Base-by-base conservation (phyloP, 2,888 invertebrate genomes). In the Tachina grossa region DNA sequence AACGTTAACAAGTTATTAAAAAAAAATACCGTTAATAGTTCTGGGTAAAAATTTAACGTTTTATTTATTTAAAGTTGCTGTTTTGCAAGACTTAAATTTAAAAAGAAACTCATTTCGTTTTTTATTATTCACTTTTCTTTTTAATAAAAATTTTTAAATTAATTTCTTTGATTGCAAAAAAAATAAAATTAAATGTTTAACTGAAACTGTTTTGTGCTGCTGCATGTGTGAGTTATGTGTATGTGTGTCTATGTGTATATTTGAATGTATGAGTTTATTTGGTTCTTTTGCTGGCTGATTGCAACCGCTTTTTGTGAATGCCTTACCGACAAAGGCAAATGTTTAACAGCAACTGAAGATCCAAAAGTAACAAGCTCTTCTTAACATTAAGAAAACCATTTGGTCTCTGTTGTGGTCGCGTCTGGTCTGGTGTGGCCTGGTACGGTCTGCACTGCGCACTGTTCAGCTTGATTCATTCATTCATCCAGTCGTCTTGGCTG, bases 341-440 rank as follows among this genome's bases (percentile, higher is more conserved):
- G 87, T 88, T 86, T 87, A 88, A 88, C 87, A 88, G 87, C 88
- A 87, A 88, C 88, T 89, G 87, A 88, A 87, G 87, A 87, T 87
- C 81, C 82, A 85, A 86, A 83, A 87, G 75, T 77, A 83, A 87
- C 83, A 78, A 87, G 66, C 88, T 80, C 84, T 87, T 80, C 84
- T 76, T 77, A 76, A 83, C 87, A 84, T 76, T 86, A 87, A 31
- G 0, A 31, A 86, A 78, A 74, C 53, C 71, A 85, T 78, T 85
- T 78, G 83, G 84, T 80, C 83, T 80, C 65, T 79, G 74, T 43
- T 65, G 41, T 69, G 65, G 78, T 79, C 19, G 65, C 43, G 61
- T 63, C 69, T 75, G 75, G 14, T 66, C 51, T 39, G 65, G 63
- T 63, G 11, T 57, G 74, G 71, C 43, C 53, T 22, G 57, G 47